Base-by-base conservation (phyloP, 1,140 invertebrate genomes). In the Drosophila pallidifrons region DNA sequence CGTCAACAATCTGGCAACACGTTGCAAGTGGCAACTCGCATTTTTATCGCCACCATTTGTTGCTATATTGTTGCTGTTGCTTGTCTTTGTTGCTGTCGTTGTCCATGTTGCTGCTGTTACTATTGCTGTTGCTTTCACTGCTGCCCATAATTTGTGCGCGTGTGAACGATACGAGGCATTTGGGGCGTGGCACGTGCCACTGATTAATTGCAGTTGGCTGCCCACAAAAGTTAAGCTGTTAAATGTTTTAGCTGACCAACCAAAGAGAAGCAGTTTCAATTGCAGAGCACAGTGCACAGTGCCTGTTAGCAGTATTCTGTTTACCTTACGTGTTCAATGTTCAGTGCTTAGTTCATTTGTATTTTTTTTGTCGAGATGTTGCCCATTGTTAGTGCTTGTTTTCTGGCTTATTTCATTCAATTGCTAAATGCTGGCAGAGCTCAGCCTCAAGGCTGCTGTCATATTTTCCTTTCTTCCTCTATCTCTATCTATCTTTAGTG, bases 1-100 rank as follows among this genome's bases (percentile, higher is more conserved):
- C 79, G 74, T 81, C 77, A 89, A 89, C 83, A 89, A 89, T 88
- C 83, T 89, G 69, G 80, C 85, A 75, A 89, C 83, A 89, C 85
- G 85, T 88, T 87, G 83, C 83, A 87, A 87, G 80, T 82, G 82
- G 80, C 82, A 86, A 71, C 72, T 77, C 69, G 60, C 59, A 85
- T 67, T 87, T 82, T 87, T 87, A 87, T 89, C 83, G 77, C 77
- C 58, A 57, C 60, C 41, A 54, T 46, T 75, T 63, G 46, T 30
- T 63, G 28, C 46, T n/a, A 51, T 54, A 58, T 51, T 68, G 30
- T 67, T 67, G 63, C 25, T 51, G 55, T 67, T 72, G 46, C n/a
- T 51, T 54, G 47, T 59, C 25, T 41, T 49, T 75, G 58, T 52
- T 67, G 43, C 15, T 51, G 38, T 49, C 47, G 46, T 30, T 52